phyloP scores from a whole-genome alignment of 2,797 vertebrate genomes.

The Odontamblyopus lacepedii region DNA sequence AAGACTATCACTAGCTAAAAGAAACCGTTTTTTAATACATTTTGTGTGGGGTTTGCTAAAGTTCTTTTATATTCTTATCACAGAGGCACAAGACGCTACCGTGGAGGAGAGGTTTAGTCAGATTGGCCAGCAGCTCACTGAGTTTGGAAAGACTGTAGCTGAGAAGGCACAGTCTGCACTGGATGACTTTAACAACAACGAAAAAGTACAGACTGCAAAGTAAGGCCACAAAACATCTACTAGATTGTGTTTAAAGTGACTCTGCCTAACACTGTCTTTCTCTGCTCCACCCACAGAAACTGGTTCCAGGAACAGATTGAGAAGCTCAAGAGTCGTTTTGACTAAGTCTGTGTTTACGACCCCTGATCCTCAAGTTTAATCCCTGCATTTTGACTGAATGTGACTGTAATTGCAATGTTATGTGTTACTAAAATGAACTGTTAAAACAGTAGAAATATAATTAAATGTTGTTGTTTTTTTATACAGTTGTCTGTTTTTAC shows the following conservation, averaged over 20 bases:
- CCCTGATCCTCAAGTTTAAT: constrained; percentile 13
- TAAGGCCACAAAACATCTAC: constrained; percentile 27
- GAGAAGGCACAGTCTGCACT: constrained; percentile 35
- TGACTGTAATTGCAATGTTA: constrained; percentile 18
- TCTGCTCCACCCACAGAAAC: constrained; percentile 40
- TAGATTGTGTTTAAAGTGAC: not conserved
- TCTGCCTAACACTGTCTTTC: not conserved
- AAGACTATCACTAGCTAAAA: not conserved
- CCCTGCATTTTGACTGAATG: not conserved
- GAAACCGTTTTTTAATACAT: not conserved
- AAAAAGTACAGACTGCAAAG: constrained; percentile 46
- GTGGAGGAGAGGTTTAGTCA: constrained; percentile 22
- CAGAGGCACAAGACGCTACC: constrained; percentile 66
- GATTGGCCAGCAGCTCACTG: constrained; percentile 27
- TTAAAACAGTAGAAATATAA: constrained; percentile 23
- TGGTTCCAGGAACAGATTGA: constrained; percentile 34
- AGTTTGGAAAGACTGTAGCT: constrained; percentile 13
- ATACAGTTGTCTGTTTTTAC: constrained; percentile 8
- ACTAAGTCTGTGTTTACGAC: not conserved
- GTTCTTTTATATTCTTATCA: too few species aligned
- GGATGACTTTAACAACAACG: constrained; percentile 16
- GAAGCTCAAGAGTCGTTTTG: fast-evolving
- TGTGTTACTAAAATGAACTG: constrained; percentile 11
- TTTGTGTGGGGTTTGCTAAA: not conserved
- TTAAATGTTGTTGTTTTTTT: constrained; percentile 12